Evolutionary conservation across 2,888 invertebrate species (phyloP), one percentile per base, ranked within the genome.

Genomic region (Apodemia zela): DNA sequence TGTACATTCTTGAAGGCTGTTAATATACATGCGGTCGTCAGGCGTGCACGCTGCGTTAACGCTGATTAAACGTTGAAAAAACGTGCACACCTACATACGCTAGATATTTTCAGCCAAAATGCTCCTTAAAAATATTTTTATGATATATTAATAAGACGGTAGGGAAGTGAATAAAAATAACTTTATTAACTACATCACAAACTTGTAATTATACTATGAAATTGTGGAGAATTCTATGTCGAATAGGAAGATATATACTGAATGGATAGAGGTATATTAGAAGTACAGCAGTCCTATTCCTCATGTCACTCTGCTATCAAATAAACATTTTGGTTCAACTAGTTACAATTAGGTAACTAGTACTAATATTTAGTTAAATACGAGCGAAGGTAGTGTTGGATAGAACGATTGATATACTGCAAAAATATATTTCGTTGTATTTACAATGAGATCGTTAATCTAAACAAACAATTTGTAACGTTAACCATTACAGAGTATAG

Each of bases 141-240:
- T 38, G 18, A 3, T 49, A n/a, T 18, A 49, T 49, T 49, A 49
- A 49, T 49, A 49, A 51, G 49, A 51, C 49, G 49, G 49, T 51
- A 51, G 49, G 49, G 17, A 17, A 17, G 13, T 17, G 18, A 21
- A 18, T 13, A 42, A 15, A 49, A 51, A 8, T 51, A 10, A 51
- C 13, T 4, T 49, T 18, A 51, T 51, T 18, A 18, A 54, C 54
- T 51, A 51, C 18, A 51, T 51, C 51, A 51, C 51, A 51, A 51
- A 21, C 51, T 11, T 21, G 18, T 51, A 21, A 51, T 51, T 51
- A 51, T 21, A 49, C 18, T 18, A 49, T 38, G 11, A 38, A 13
- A 38, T 4, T 38, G 38, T 38, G 38, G 38, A 38, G 38, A 38
- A 4, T 38, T 38, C 11, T 35, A 33, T 35, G 11, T 35, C 10